phyloP scores from a whole-genome alignment of 2,888 invertebrate genomes.

The Lathronympha strigana region DNA sequence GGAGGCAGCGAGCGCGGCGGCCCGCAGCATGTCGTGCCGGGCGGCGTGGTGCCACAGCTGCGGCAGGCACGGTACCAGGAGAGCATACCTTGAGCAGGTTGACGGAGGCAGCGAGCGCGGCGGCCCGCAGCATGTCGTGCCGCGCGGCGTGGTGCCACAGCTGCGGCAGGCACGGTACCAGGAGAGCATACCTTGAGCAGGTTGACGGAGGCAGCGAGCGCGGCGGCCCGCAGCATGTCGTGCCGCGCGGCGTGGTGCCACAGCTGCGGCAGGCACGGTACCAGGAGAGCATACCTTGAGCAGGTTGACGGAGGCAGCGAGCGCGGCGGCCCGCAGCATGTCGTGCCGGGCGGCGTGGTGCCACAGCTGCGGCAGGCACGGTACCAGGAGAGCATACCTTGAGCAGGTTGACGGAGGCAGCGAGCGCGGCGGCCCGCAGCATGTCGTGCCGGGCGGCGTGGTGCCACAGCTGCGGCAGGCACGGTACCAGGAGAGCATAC shows the following conservation, averaged over 20 bases:
- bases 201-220: slow-evolving; percentile 93
- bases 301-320: slow-evolving; percentile 93
- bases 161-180: slow-evolving; percentile 83
- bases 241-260: slow-evolving; percentile 87
- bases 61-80: slow-evolving; percentile 4
- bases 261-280: slow-evolving; percentile 82
- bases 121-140: slow-evolving; percentile 90
- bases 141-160: slow-evolving; percentile 68
- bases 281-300: slow-evolving; percentile 85
- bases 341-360: slow-evolving; percentile 93
- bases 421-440: neutral
- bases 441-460: slow-evolving; percentile 2
- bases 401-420: neutral
- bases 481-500: slow-evolving; percentile 59
- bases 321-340: slow-evolving; percentile 95
- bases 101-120: slow-evolving; percentile 93
- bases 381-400: neutral
- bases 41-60: slow-evolving; percentile 58
- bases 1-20: slow-evolving; percentile 94
- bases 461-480: slow-evolving; percentile 14
- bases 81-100: slow-evolving; percentile 90
- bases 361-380: slow-evolving; percentile 91
- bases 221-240: slow-evolving; percentile 95
- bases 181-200: slow-evolving; percentile 87
- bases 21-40: slow-evolving; percentile 94